A percentile compares a stretch with the other conserved stretches of the same genome.
phyloP scores from a whole-genome alignment of 2,888 invertebrate genomes.

The Cybosia mesomella region DNA sequence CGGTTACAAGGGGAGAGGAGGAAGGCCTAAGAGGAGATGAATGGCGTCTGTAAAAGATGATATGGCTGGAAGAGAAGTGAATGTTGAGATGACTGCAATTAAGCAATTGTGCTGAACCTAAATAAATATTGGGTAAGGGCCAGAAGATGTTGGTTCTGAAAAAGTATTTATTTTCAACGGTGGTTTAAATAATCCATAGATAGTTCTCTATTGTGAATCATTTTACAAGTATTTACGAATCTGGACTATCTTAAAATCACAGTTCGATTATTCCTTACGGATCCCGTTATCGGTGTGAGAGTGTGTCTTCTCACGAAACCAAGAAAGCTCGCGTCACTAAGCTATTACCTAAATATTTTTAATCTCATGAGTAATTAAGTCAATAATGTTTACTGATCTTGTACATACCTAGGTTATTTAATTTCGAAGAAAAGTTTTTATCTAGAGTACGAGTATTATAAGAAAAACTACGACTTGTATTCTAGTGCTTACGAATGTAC shows the following conservation, averaged over 20 bases:
- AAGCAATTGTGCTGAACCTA: not conserved
- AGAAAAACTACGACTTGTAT: not conserved
- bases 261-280: constrained; percentile 73
- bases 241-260: constrained; percentile 75
- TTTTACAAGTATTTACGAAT: constrained; percentile 44
- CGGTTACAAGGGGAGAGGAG: not conserved
- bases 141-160: too few relatives aligned
- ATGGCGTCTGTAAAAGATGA: too few relatives aligned
- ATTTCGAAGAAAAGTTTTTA: not conserved
- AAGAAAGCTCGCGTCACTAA: constrained; percentile 65
- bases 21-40: not conserved
- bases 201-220: constrained; percentile 21
- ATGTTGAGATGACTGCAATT: not conserved
- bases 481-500: too few relatives aligned
- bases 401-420: not conserved
- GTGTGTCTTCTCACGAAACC: constrained; percentile 78
- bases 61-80: not conserved
- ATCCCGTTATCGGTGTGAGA: constrained; percentile 76
- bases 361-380: not conserved
- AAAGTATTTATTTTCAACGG: too few relatives aligned
- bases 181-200: not conserved
- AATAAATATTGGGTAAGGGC: too few relatives aligned
- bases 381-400: not conserved
- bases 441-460: not conserved
- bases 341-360: constrained; percentile 14